These are phyloP conservation scores for Ricordea florida DNA, from an alignment of 92 coral and sea anemone species.

Conservation along the genomic window DNA sequence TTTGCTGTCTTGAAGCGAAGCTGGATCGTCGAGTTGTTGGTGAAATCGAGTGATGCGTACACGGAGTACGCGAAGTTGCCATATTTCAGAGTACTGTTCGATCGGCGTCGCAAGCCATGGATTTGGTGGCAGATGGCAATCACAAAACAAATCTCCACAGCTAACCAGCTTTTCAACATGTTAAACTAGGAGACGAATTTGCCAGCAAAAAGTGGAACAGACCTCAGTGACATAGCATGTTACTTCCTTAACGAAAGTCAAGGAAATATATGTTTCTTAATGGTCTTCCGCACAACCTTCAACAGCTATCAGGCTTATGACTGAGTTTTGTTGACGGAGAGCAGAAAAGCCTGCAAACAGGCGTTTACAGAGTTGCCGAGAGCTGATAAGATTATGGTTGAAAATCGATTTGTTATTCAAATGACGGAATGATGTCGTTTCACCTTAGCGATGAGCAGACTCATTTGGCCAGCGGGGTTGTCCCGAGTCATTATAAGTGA, in stretches of 20 bases:
- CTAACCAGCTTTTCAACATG: background rate
- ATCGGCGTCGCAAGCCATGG: background rate
- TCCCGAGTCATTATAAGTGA: no score
- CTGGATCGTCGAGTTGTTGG: constrained; percentile 51
- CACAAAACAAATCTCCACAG: background rate
- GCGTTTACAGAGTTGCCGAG: constrained; percentile 2
- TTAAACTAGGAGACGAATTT: background rate
- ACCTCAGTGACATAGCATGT: background rate
- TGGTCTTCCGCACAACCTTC: no score
- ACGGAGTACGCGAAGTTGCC: constrained; percentile 39
- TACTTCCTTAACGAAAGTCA: background rate
- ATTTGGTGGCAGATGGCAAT: constrained; percentile 33
- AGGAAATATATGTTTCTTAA: background rate
- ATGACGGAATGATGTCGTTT: constrained; percentile 4
- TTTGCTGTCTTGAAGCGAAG: constrained; percentile 79
- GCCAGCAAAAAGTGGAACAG: no score
- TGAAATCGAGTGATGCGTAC: constrained; percentile 1
- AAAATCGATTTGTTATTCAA: constrained; percentile 22
- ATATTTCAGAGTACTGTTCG: constrained; percentile 44
- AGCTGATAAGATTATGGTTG: constrained; percentile 22
- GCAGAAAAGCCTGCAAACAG: background rate
- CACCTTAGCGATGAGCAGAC: no score
- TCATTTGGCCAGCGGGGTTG: no score
- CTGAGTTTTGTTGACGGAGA: no score
- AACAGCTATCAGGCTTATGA: no score